phyloP scores from a whole-genome alignment of 2,797 vertebrate genomes.

The Sylvia borin region DNA sequence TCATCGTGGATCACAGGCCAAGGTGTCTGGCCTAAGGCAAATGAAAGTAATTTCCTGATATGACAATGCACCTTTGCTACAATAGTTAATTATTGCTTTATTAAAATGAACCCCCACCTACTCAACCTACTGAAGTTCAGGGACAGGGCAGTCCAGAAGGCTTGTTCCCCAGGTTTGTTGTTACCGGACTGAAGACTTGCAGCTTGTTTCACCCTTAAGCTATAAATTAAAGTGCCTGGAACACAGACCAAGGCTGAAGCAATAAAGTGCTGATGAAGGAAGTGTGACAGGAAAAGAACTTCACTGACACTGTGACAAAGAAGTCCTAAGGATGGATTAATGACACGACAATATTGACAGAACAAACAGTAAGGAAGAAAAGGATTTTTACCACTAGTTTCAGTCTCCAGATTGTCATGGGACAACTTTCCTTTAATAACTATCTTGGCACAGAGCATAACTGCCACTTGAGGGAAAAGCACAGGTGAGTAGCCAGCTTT shows the following conservation, averaged over 20 bases:
- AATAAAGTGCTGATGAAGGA: conserved; percentile 73
- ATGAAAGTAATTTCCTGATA: conserved; percentile 47
- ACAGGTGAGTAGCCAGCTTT: not conserved
- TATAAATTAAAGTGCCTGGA: conserved; percentile 49
- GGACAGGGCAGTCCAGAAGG: conserved; percentile 6
- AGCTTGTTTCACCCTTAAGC: conserved; percentile 7
- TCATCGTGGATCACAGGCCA: not conserved
- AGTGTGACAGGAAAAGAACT: not conserved
- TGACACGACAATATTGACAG: not conserved
- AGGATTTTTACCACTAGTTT: not conserved
- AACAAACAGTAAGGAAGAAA: not conserved
- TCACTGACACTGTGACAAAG: not conserved
- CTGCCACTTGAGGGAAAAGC: not conserved
- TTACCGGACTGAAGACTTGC: conserved; percentile 14
- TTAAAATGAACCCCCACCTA: not conserved
- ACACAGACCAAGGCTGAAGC: conserved; percentile 40
- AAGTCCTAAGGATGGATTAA: not conserved
- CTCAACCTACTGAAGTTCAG: conserved; percentile 7
- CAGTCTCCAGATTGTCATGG: conserved; percentile 52
- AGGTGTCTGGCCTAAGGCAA: conserved; percentile 50
- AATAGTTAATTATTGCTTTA: conserved; percentile 64
- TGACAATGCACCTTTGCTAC: conserved; percentile 45
- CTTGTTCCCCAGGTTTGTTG: not conserved
- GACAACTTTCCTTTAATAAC: conserved; percentile 14
- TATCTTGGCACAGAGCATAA: not conserved